Evolutionary conservation across 2,113 vertebrate genomes (phyloP).

Genomic region (Sylvia atricapilla): DNA sequence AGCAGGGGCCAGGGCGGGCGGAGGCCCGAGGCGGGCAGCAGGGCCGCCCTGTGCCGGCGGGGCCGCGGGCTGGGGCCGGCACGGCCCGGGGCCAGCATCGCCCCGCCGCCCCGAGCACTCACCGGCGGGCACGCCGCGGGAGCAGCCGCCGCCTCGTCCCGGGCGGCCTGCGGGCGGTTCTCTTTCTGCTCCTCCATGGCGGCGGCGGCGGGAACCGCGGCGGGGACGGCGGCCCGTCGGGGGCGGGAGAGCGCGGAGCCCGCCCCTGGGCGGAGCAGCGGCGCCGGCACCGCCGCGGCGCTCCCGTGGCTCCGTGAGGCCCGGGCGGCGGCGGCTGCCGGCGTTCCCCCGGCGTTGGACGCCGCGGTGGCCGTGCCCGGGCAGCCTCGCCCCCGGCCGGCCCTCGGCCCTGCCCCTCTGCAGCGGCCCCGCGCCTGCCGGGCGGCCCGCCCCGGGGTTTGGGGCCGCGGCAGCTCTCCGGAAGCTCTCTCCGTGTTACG

Average conservation of each 20-base stretch:
- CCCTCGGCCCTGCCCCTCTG: background rate
- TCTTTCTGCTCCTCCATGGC: constrained; percentile 3
- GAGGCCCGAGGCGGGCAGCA: background rate
- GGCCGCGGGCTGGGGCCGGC: too few relatives aligned
- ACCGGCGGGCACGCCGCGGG: too few relatives aligned
- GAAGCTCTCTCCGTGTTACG: background rate
- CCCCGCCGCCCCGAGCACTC: too few relatives aligned
- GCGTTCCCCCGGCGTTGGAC: rapidly evolving
- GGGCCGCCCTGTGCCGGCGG: too few relatives aligned
- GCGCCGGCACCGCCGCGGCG: rapidly evolving
- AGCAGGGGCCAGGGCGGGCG: background rate
- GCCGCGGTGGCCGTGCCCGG: rapidly evolving
- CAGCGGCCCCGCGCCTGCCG: background rate
- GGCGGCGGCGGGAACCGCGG: background rate
- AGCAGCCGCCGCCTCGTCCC: too few relatives aligned
- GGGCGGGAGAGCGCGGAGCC: background rate
- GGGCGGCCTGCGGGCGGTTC: background rate
- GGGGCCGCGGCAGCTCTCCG: background rate
- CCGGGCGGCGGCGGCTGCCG: rapidly evolving
- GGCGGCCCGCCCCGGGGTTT: too few relatives aligned
- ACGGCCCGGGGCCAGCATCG: too few relatives aligned
- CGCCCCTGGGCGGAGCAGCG: background rate
- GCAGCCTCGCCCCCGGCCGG: background rate
- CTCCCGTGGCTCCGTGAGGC: rapidly evolving
- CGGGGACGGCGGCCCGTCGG: background rate